Evolutionary conservation across 2,888 invertebrate genomes (phyloP).

Genomic region (Prenolepis imparis): DNA sequence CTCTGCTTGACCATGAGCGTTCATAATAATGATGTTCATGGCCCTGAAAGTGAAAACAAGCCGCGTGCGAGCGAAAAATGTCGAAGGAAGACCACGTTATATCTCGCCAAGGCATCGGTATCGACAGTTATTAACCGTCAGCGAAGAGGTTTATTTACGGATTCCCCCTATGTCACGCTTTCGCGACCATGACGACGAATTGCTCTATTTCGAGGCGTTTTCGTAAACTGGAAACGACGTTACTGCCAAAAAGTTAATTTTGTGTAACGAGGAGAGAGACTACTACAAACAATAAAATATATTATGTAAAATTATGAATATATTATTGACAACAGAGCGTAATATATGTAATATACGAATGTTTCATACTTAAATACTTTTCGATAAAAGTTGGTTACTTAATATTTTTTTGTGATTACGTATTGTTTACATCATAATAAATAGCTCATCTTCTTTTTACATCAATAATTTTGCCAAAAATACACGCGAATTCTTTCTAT

Average conservation of each 20-base stretch:
- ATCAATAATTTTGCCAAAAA: background rate
- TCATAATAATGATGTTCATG: background rate
- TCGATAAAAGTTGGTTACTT: too few species aligned
- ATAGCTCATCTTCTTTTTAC: background rate
- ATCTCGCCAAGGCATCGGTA: constrained; percentile 36
- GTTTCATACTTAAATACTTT: background rate
- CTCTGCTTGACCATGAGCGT: background rate
- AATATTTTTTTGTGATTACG: too few species aligned
- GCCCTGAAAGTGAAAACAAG: constrained; percentile 29
- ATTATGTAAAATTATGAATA: background rate
- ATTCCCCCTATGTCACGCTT: constrained; percentile 31
- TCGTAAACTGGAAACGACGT: constrained; percentile 54
- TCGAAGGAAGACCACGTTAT: constrained; percentile 1
- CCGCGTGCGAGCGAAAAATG: background rate
- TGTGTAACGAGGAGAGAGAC: background rate
- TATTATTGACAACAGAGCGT: background rate
- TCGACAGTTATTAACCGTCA: constrained; percentile 45
- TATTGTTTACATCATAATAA: background rate
- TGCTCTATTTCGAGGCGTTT: constrained; percentile 67
- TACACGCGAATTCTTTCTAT: background rate
- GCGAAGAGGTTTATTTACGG: constrained; percentile 50
- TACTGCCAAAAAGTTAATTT: constrained; percentile 52
- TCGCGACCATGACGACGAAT: constrained; percentile 45
- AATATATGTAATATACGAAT: background rate
- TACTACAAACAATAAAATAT: background rate